A percentile compares a stretch with the other conserved stretches of the same genome.
phyloP scores from a whole-genome alignment of 2,888 invertebrate genomes.

The Nipponacmea schrenckii region DNA sequence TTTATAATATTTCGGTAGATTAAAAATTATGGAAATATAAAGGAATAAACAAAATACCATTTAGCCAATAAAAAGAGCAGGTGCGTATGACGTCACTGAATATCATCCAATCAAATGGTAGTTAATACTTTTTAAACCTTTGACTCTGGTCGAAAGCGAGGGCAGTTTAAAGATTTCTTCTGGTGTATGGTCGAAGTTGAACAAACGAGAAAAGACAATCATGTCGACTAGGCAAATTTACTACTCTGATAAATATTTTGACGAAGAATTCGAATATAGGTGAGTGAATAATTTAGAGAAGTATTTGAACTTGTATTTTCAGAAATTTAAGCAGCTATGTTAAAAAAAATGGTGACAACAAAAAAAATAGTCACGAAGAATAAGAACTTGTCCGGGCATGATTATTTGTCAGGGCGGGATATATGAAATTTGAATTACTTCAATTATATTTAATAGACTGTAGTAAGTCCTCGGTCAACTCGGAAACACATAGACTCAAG shows the following conservation, averaged over 20 bases:
- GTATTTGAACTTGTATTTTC: too few relatives aligned
- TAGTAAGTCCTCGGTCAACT: too few relatives aligned
- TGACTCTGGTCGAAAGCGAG: too few relatives aligned
- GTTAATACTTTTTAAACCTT: too few relatives aligned
- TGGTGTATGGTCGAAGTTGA: too few relatives aligned
- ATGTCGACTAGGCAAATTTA: conserved; percentile 79
- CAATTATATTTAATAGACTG: too few relatives aligned
- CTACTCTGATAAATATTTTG: conserved; percentile 93
- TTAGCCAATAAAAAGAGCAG: neutral
- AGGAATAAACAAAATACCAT: neutral
- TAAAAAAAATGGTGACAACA: too few relatives aligned
- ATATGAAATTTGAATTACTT: neutral
- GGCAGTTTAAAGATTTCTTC: too few relatives aligned
- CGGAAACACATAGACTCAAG: too few relatives aligned
- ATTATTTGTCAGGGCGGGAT: neutral
- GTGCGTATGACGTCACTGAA: neutral
- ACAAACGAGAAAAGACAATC: conserved; percentile 20
- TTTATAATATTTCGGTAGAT: too few relatives aligned
- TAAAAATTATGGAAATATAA: too few relatives aligned
- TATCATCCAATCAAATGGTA: neutral
- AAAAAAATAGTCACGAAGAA: neutral
- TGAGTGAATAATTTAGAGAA: conserved; percentile 67
- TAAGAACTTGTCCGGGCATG: neutral
- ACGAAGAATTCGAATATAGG: conserved; percentile 93
- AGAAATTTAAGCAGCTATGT: too few relatives aligned